Percentiles rank a stretch among this genome's conserved stretches.
Evolutionary conservation across 2,797 vertebrate genomes (phyloP).

Genomic region (Sebastes iracundus): DNA sequence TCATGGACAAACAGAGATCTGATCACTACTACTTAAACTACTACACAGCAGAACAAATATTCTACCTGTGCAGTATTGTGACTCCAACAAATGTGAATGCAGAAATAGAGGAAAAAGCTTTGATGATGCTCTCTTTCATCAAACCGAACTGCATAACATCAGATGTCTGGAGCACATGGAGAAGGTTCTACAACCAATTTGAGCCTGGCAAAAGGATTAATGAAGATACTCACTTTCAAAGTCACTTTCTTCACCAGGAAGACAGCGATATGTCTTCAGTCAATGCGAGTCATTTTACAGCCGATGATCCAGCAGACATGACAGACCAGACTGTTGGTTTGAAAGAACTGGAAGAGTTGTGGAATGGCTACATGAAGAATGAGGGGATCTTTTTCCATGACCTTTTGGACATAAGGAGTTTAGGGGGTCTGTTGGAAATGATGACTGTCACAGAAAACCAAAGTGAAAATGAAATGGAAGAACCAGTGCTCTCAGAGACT

Average conservation of each 20-base stretch:
- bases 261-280: background rate
- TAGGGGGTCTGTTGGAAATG: slow-evolving; percentile 81
- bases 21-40: slow-evolving; percentile 88
- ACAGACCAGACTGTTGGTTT: slow-evolving; percentile 26
- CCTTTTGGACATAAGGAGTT: slow-evolving; percentile 81
- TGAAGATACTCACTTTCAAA: slow-evolving; percentile 64
- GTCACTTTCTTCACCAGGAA: slow-evolving; percentile 47
- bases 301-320: background rate
- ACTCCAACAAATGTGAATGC: slow-evolving; percentile 32
- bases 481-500: background rate
- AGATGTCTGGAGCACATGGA: slow-evolving; percentile 52
- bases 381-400: slow-evolving; percentile 74
- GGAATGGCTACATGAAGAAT: slow-evolving; percentile 80
- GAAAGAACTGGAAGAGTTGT: slow-evolving; percentile 75
- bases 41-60: slow-evolving; percentile 90
- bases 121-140: slow-evolving; percentile 91
- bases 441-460: slow-evolving; percentile 61
- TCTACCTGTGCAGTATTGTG: slow-evolving; percentile 84
- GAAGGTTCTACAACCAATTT: slow-evolving; percentile 45
- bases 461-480: slow-evolving; percentile 46
- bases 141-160: slow-evolving; percentile 72
- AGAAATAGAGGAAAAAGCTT: slow-evolving; percentile 67
- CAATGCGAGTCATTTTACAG: background rate
- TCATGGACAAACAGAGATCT: slow-evolving; percentile 81
- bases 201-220: slow-evolving; percentile 18